phyloP scores from a whole-genome alignment of 2,797 vertebrate genomes.

The Pipistrellus pipistrellus region DNA sequence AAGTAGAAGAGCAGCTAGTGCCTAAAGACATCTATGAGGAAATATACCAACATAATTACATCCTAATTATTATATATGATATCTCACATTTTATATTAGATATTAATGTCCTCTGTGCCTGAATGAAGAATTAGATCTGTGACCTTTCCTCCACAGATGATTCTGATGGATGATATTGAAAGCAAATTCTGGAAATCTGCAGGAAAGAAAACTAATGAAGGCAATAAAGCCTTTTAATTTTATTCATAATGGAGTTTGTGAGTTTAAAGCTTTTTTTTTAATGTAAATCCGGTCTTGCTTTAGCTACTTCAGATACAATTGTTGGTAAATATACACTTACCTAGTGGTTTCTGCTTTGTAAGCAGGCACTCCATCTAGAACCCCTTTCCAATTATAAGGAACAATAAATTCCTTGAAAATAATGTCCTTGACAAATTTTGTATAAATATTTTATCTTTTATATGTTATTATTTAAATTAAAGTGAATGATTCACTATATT shows the following conservation, averaged over 20 bases:
- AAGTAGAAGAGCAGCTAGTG: constrained; percentile 79
- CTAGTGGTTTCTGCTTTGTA: constrained; percentile 22
- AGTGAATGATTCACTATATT: constrained; percentile 13
- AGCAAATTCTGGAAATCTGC: constrained; percentile 66
- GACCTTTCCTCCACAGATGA: constrained; percentile 83
- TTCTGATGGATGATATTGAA: constrained; percentile 80
- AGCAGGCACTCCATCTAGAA: background rate
- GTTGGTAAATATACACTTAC: constrained; percentile 14
- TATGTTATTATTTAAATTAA: constrained; percentile 57
- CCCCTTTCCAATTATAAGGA: background rate
- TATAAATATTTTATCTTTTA: constrained; percentile 32
- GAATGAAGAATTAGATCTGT: constrained; percentile 83
- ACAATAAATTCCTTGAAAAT: background rate
- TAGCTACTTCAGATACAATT: background rate
- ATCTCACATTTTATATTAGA: constrained; percentile 80
- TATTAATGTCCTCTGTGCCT: constrained; percentile 79
- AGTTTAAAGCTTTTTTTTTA: constrained; percentile 36
- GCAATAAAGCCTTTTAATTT: constrained; percentile 75
- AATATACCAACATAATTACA: constrained; percentile 84
- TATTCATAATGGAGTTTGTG: constrained; percentile 33
- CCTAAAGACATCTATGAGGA: constrained; percentile 80
- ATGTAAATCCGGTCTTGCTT: background rate
- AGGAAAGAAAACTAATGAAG: constrained; percentile 67
- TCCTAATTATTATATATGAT: constrained; percentile 84
- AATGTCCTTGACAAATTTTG: background rate